phyloP scores from a whole-genome alignment of 2,797 vertebrate species.

The Sebastes matsubarae region DNA sequence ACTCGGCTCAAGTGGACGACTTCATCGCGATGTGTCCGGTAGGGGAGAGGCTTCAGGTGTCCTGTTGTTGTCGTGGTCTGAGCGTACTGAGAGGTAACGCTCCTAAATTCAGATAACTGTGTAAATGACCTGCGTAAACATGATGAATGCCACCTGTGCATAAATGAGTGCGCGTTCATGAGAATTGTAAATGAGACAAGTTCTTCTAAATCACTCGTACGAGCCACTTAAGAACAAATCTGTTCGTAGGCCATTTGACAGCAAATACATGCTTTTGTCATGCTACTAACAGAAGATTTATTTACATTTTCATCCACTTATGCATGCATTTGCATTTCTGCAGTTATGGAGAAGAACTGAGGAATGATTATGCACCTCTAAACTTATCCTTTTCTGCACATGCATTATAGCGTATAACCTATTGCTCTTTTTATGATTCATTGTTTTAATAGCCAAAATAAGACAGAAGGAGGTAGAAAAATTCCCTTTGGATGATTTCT shows the following conservation, averaged over 20 bases:
- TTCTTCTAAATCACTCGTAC: no score
- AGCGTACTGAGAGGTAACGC: not conserved
- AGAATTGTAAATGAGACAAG: no score
- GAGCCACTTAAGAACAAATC: no score
- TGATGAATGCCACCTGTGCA: no score
- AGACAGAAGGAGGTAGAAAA: not conserved
- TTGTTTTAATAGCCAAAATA: not conserved
- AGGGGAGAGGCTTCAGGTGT: slow-evolving; percentile 49
- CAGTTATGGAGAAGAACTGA: not conserved
- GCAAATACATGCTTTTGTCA: not conserved
- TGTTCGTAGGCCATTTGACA: not conserved
- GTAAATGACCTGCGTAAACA: no score
- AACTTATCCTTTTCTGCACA: not conserved
- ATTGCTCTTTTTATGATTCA: accelerated
- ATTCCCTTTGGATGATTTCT: not conserved
- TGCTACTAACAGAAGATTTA: not conserved
- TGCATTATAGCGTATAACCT: not conserved
- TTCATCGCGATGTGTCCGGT: slow-evolving; percentile 86
- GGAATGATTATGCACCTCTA: not conserved
- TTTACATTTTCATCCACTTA: not conserved
- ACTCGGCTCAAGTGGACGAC: slow-evolving; percentile 85
- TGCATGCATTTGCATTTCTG: not conserved
- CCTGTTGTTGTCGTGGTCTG: not conserved
- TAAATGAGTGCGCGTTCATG: no score
- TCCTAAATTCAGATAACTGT: no score